These are phyloP conservation scores for Agelastica alni DNA, from an alignment of 2,888 invertebrate genomes.

Conservation along the genomic window DNA sequence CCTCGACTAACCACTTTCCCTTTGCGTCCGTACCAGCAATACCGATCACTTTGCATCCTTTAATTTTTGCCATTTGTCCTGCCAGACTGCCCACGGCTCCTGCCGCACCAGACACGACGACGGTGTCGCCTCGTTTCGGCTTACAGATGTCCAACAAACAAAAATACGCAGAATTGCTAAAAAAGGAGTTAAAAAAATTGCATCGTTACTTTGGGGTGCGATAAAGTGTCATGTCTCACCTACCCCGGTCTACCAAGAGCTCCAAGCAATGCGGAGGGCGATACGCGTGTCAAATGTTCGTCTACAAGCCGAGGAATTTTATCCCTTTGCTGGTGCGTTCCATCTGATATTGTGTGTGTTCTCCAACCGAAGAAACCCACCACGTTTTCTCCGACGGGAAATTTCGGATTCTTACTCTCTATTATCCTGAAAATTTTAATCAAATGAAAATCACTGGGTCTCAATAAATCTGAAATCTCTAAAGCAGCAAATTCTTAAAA, in stretches of 20 bases:
- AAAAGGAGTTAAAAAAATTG: not conserved
- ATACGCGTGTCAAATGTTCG: conserved; percentile 64
- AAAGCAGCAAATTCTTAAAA: too few species aligned
- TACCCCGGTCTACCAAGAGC: conserved; percentile 75
- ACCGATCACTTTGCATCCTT: conserved; percentile 72
- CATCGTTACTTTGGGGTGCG: not conserved
- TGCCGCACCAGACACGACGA: conserved; percentile 74
- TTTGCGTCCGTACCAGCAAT: conserved; percentile 73
- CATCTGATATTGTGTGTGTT: conserved; percentile 57
- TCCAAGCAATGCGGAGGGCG: conserved; percentile 67
- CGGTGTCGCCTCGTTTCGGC: conserved; percentile 72
- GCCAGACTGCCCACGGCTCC: conserved; percentile 80
- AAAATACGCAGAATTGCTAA: conserved; percentile 74
- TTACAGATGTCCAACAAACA: conserved; percentile 72
- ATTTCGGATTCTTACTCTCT: conserved; percentile 67
- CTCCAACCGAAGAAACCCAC: conserved; percentile 71
- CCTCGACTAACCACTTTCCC: conserved; percentile 67
- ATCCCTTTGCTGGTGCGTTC: conserved; percentile 48
- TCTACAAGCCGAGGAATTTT: conserved; percentile 55
- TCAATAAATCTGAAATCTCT: too few species aligned
- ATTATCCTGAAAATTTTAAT: conserved; percentile 67
- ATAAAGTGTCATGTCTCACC: not conserved
- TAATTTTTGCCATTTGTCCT: conserved; percentile 77
- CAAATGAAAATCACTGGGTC: too few species aligned
- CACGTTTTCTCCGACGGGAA: conserved; percentile 67